phyloP scores from a whole-genome alignment of 2,888 invertebrate genomes.

The Globia sparganii region DNA sequence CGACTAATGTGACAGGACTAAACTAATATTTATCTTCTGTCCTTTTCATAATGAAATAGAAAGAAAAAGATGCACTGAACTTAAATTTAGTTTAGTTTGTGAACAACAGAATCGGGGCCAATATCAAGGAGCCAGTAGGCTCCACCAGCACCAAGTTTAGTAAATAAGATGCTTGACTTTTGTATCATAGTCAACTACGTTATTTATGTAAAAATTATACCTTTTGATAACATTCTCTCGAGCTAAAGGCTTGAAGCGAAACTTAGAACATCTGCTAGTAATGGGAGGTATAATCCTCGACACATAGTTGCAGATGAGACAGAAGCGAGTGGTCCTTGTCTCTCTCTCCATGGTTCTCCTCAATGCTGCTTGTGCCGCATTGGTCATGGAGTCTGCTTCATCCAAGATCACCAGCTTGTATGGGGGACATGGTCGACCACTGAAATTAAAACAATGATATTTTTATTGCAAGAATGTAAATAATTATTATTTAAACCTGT shows the following conservation, averaged over 20 bases:
- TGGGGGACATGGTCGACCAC: slow-evolving; percentile 97
- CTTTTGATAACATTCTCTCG: slow-evolving; percentile 92
- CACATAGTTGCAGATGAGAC: slow-evolving; percentile 99
- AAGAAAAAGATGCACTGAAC: too few relatives aligned
- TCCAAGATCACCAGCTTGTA: slow-evolving; percentile 99
- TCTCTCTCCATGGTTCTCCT: slow-evolving; percentile 99
- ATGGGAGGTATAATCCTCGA: slow-evolving; percentile 99
- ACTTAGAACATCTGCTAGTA: slow-evolving; percentile 99
- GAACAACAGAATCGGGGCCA: too few relatives aligned
- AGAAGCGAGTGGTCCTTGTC: slow-evolving; percentile 98
- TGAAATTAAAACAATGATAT: slow-evolving; percentile 70
- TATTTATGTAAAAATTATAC: slow-evolving; percentile 65
- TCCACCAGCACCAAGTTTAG: background rate
- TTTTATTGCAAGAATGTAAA: background rate
- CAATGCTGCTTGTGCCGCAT: slow-evolving; percentile 98
- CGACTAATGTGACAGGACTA: too few relatives aligned
- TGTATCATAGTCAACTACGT: background rate
- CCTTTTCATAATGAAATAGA: too few relatives aligned
- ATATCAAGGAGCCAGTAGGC: background rate
- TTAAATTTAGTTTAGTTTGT: too few relatives aligned
- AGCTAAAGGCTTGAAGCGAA: slow-evolving; percentile 97
- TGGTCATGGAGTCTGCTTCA: slow-evolving; percentile 99
- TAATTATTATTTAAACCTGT: background rate
- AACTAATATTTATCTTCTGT: too few relatives aligned
- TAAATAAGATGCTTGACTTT: background rate